Base-by-base conservation (phyloP, 2,797 vertebrate species). In the Zonotrichia albicollis region DNA sequence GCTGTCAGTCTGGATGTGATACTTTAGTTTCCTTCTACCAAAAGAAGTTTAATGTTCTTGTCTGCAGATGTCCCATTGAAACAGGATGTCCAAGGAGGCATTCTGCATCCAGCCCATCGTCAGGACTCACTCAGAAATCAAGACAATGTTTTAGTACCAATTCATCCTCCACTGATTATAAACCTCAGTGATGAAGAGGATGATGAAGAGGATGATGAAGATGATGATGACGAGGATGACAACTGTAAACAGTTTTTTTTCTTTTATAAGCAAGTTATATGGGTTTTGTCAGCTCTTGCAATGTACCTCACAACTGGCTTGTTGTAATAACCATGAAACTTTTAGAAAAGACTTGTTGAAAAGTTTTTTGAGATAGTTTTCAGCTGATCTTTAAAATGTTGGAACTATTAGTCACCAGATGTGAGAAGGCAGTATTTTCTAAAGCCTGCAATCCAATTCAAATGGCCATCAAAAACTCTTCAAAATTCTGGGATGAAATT, bases 141-240 rank as follows among this genome's bases (percentile, higher is more conserved):
- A 72, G 94, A 97, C 66, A 96, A 55, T 73, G 26, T 96, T 92
- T 92, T 94, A 53, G 54, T 87, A 64, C 97, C 97, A 23, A 95
- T 97, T 91, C 97, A 98, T 38, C 94, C 96, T 88, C 97, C 98
- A 36, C 68, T 98, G 84, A 95, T 98, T 82, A 97, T 98, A 89
- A 96, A 96, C 65, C 89, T 97, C 50, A 96, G 71, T 27, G 91
- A 98, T 30, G 90, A 97, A 21, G 94, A 97, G 5, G 97, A 98
- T 6, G 97, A 98, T 6, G 98, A 98, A 19, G 96, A 97, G 1
- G 95, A 97, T 0, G 90, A 95, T 45, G 89, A 92, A 61, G 93
- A 97, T 20, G 96, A 81, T 7, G 21, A 64, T 21, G 83, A 92
- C 3, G 91, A 94, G 77, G 95, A 93, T 21, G 87, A 94, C 61